phyloP scores from a whole-genome alignment of 2,888 invertebrate genomes.

The Polyommatus iphigenia region DNA sequence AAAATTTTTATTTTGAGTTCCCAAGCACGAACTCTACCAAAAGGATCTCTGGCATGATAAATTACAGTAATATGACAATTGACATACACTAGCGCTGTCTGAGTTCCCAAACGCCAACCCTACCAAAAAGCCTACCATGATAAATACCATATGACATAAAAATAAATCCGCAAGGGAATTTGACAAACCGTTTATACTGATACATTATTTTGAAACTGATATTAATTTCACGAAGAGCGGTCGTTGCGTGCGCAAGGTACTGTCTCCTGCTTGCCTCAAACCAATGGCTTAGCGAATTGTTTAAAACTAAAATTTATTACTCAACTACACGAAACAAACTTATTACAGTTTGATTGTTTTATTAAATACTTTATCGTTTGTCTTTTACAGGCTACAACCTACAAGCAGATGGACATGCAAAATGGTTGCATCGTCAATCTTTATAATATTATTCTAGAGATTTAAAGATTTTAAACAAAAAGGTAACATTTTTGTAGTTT shows the following conservation, averaged over 20 bases:
- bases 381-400: background rate
- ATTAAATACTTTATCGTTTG: conserved; percentile 2
- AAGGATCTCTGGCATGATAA: background rate
- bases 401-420: background rate
- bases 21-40: background rate
- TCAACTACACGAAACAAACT: conserved; percentile 19
- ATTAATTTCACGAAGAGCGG: conserved; percentile 68
- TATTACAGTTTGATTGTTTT: conserved; percentile 22
- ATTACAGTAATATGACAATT: background rate
- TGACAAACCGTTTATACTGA: conserved; percentile 58
- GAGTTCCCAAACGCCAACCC: background rate
- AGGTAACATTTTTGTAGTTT: no score
- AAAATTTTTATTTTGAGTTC: background rate
- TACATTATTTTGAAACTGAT: conserved; percentile 71
- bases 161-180: conserved; percentile 41
- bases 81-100: background rate
- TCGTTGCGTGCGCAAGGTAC: conserved; percentile 63
- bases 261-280: conserved; percentile 38
- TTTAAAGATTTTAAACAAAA: no score
- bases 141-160: background rate
- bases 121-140: background rate
- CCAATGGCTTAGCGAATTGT: conserved; percentile 34
- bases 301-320: conserved; percentile 29
- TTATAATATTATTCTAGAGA: background rate
- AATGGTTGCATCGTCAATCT: background rate